Percentiles rank a stretch among this genome's conserved stretches.
Evolutionary conservation across 2,797 vertebrate genomes (phyloP).

Genomic region (Mycteria americana): DNA sequence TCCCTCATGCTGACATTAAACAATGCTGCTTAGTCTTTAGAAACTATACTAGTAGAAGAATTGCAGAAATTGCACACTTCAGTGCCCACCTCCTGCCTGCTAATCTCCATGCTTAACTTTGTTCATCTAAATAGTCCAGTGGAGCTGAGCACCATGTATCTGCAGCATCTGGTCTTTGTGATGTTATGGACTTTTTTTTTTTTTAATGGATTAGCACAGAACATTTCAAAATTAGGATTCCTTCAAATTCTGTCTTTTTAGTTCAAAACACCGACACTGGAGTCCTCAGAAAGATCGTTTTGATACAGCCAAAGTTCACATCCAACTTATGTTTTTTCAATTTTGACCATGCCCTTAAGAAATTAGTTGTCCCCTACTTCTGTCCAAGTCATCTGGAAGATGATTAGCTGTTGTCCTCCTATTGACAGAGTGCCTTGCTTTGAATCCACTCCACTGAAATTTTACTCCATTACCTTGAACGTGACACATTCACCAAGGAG

Average conservation of each 20-base stretch:
- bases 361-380: neutral
- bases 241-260: neutral
- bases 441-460: neutral
- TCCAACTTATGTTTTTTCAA: accelerated
- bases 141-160: neutral
- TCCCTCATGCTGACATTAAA: slow-evolving; percentile 55
- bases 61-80: slow-evolving; percentile 51
- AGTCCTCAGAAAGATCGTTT: neutral
- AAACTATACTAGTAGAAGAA: slow-evolving; percentile 1
- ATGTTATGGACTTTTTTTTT: neutral
- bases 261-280: accelerated
- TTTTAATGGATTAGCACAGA: neutral
- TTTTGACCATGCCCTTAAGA: neutral
- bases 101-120: slow-evolving; percentile 57
- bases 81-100: slow-evolving; percentile 46
- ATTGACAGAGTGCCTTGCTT: neutral
- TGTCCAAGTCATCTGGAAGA: neutral
- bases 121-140: slow-evolving; percentile 23
- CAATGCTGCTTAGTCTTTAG: slow-evolving; percentile 46
- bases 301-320: neutral
- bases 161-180: neutral
- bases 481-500: neutral
- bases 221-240: neutral
- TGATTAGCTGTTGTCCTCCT: neutral
- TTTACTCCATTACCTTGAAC: neutral